Evolutionary conservation across 2,888 invertebrate genomes (phyloP).

Genomic region (Drosophila melanocephala): DNA sequence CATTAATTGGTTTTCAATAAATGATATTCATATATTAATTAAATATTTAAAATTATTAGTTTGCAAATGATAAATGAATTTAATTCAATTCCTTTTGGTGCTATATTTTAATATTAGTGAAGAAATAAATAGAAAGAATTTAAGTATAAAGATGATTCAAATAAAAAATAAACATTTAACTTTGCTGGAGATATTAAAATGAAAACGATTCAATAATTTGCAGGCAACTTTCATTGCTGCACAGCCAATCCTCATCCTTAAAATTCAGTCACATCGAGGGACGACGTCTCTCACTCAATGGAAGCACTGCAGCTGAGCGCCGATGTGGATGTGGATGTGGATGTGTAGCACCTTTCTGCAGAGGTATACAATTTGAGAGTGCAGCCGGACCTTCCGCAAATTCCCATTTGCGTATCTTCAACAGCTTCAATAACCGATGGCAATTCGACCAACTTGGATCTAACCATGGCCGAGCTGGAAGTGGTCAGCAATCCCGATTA

Average conservation of each 20-base stretch:
- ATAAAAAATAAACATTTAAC: neutral
- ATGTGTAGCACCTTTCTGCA: conserved; percentile 68
- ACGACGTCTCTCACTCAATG: too few relatives aligned
- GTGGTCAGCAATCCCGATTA: too few relatives aligned
- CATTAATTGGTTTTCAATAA: neutral
- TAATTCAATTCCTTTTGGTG: neutral
- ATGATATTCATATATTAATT: neutral
- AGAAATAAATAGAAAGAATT: neutral
- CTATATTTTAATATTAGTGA: neutral
- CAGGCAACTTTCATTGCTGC: conserved; percentile 31
- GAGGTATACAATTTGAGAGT: conserved; percentile 69
- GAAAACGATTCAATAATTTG: neutral
- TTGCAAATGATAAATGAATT: neutral
- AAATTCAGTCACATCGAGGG: too few relatives aligned
- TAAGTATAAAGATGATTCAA: neutral
- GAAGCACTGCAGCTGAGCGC: conserved; percentile 74
- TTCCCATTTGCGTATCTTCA: conserved; percentile 53
- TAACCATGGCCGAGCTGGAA: neutral
- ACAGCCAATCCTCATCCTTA: conserved; percentile 41
- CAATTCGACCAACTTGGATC: neutral
- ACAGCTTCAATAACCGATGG: conserved; percentile 13
- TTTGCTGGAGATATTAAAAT: neutral
- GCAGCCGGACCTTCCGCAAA: conserved; percentile 33
- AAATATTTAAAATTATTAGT: neutral
- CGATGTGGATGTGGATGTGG: conserved; percentile 60